Evolutionary conservation across 2,113 vertebrate species (phyloP).

Genomic region (Dasyornis broadbenti): DNA sequence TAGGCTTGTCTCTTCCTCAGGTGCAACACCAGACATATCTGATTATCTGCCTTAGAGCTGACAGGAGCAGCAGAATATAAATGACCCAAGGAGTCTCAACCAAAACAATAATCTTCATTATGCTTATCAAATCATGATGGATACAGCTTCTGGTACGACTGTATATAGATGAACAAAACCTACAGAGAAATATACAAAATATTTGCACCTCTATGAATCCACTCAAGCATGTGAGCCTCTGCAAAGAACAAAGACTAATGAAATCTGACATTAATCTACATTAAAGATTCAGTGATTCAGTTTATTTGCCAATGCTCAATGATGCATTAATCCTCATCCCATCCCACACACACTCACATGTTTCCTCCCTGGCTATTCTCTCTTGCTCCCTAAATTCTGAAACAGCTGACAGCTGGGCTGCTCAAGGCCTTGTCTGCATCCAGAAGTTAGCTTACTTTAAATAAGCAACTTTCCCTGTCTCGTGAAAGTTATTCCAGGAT

Average conservation of each 20-base stretch:
- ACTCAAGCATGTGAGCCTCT: neutral
- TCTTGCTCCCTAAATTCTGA: constrained; percentile 40
- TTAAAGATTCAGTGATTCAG: constrained; percentile 58
- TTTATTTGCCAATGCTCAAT: constrained; percentile 57
- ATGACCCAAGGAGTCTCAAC: neutral
- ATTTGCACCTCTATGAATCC: neutral
- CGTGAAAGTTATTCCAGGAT: neutral
- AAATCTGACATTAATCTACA: constrained; percentile 61
- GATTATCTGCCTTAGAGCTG: neutral
- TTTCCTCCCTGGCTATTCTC: constrained; percentile 34
- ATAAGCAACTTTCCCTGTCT: neutral
- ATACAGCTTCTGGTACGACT: neutral
- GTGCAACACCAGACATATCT: neutral
- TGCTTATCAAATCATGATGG: neutral
- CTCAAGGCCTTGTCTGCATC: neutral
- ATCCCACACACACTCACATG: constrained; percentile 25
- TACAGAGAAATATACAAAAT: neutral
- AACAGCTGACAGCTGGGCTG: neutral
- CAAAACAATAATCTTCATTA: neutral
- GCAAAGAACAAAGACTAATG: constrained; percentile 62
- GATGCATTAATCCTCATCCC: constrained; percentile 55
- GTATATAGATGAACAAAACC: neutral
- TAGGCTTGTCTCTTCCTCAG: neutral
- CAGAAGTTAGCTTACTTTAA: neutral
- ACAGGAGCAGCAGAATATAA: neutral